These are phyloP conservation scores for Trididemnum miniatum DNA, from an alignment of 23 tunicate species.

Conservation along the genomic window DNA sequence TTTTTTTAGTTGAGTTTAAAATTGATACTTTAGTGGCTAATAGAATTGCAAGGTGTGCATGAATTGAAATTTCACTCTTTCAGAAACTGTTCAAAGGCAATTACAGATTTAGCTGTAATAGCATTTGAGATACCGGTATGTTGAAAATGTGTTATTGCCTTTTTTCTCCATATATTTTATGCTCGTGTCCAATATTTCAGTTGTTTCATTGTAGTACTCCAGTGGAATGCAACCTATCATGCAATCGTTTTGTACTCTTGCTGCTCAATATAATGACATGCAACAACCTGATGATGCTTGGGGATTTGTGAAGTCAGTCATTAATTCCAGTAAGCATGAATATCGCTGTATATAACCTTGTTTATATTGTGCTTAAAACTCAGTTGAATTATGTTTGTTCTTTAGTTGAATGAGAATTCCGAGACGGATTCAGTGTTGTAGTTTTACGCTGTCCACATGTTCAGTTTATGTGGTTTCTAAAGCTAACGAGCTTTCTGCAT, in stretches of 20 bases:
- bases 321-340: conserved; percentile 45
- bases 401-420: background rate
- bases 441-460: too few species aligned
- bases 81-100: too few species aligned
- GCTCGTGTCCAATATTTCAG: background rate
- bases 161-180: background rate
- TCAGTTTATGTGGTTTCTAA: too few species aligned
- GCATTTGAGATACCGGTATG: too few species aligned
- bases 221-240: conserved; percentile 53
- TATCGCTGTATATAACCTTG: background rate
- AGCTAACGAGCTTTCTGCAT: too few species aligned
- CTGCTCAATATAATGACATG: conserved; percentile 69
- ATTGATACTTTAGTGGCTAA: too few species aligned
- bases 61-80: too few species aligned
- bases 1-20: too few species aligned
- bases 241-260: conserved; percentile 62
- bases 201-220: conserved; percentile 23
- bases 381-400: background rate
- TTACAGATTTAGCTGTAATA: too few species aligned
- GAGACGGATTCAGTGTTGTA: too few species aligned
- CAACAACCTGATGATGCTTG: conserved; percentile 42
- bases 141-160: too few species aligned
- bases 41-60: too few species aligned
- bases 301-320: conserved; percentile 54
- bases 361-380: background rate